Base-by-base conservation (phyloP, 2,113 vertebrate genomes). In the Nerophis lumbriciformis region DNA sequence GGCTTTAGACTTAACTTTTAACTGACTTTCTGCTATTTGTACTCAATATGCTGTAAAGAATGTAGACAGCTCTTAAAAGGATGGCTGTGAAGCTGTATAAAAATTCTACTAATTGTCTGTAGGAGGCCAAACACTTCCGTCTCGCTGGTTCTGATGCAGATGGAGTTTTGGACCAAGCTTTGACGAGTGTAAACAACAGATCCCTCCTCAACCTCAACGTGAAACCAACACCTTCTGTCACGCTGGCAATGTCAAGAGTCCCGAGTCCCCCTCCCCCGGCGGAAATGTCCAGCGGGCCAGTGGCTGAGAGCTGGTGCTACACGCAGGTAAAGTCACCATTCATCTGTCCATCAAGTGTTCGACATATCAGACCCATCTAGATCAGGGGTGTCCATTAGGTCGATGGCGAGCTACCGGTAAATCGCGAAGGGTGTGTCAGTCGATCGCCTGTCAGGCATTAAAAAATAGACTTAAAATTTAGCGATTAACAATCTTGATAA, bases 271-370 rank as follows among this genome's bases (percentile, higher is more conserved):
- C 96, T 88, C 95, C 97, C 88, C 94, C 95, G 84, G 95, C 95
- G 89, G 97, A 98, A 91, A 98, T 98, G 94, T 95, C 96, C 90
- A 94, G 94, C 81, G 95, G 95, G 85, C 97, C 95, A 11, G 96
- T 98, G 87, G 95, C 96, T 38, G 96, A 99, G 90, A 98, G 95
- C 92, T 98, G 97, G 97, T 99, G 96, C 90, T 99, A 99, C 85
- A 99, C 96, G 63, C 96, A 98, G 91, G 96, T 97, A 67, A 65
- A 6, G 1, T 3, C 1, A 28, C 5, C 0, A 4, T 13, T 12
- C 21, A 48, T 3, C 13, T 2, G 4, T 48, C 19, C 39, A 9
- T 28, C 28, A 28, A 28, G 2, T 28, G 28, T 28, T 28, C 4
- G 3, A 28, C 28, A 28, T 28, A 28, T 28, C 28, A 28, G 28